Evolutionary conservation across 2,888 invertebrate genomes (phyloP).

Genomic region (Eupithecia insigniata): DNA sequence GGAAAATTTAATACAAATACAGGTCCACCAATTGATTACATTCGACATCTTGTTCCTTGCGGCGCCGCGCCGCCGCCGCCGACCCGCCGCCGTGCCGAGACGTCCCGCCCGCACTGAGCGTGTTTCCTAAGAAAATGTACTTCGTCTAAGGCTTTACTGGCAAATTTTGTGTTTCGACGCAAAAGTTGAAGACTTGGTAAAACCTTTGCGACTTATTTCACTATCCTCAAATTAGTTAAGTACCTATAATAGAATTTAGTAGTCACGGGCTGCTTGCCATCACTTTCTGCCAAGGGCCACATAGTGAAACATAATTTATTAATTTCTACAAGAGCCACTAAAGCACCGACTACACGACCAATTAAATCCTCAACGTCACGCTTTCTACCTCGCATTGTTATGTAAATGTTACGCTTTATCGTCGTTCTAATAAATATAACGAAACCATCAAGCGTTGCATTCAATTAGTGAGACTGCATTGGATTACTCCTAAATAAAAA

Average conservation of each 20-base stretch:
- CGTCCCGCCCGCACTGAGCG: no score
- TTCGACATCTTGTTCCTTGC: no score
- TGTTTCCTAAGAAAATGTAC: no score
- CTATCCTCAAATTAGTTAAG: neutral
- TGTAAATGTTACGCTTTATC: conserved; percentile 57
- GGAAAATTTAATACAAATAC: no score
- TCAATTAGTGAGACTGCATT: conserved; percentile 48
- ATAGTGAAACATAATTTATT: conserved; percentile 1
- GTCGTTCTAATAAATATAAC: conserved; percentile 57
- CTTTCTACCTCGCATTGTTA: conserved; percentile 70
- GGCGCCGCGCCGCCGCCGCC: no score
- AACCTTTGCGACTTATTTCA: neutral
- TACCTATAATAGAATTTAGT: neutral
- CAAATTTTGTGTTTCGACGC: no score
- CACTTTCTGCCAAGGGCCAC: neutral
- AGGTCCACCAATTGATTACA: no score
- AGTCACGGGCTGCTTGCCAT: neutral
- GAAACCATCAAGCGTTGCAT: conserved; percentile 52
- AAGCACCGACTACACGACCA: conserved; percentile 41
- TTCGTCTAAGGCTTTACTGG: no score
- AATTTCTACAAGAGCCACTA: conserved; percentile 24
- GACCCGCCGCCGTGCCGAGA: no score
- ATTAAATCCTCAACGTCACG: conserved; percentile 60
- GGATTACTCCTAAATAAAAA: neutral
- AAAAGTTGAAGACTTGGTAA: no score